Base-by-base conservation (phyloP, 2,888 invertebrate species). In the Trissolcus japonicus region DNA sequence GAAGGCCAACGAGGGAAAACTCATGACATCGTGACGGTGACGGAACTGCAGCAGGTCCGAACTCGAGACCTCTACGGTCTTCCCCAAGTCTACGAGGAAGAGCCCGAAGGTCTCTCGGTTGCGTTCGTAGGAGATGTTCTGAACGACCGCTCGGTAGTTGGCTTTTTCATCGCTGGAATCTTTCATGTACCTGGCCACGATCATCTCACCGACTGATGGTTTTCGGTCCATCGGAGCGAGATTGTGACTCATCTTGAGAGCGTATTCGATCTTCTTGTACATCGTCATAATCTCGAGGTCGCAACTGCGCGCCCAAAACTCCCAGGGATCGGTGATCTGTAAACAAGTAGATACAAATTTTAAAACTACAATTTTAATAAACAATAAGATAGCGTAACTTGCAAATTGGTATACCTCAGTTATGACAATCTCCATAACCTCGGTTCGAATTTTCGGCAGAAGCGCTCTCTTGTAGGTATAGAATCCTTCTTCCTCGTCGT, bases 31-130 rank as follows among this genome's bases (percentile, higher is more conserved):
- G 11, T 57, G 56, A 1, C 51, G 62, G 4, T 53, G 35, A 0
- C 73, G 60, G 2, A 86, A 81, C 0, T 82, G 77, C 1, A 85
- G 88, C 21, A 91, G 80, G 14, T 88, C 84, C 61, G 90, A 91
- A 46, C 94, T 80, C 61, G 87, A 83, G 29, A 94, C 88, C 51
- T 90, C 89, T 55, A 89, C 88, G 13, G 87, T 89, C 81, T 93
- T 92, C 14, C 98, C 97, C 87, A 92, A 94, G 90, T 98, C 98
- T 55, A 97, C 92, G 86, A 94, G 96, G 62, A 92, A 91, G 4
- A 96, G 92, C 92, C 94, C 87, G 0, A 82, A 84, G 3, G 83
- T 48, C 11, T 79, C 73, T 14, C 84, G 86, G 1, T 81, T 81
- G 9, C 84, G 82, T 2, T 79, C 35, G 1, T 65, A 54, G 2